phyloP scores from a whole-genome alignment of 2,113 vertebrate species.

The Heterotilapia buettikoferi region DNA sequence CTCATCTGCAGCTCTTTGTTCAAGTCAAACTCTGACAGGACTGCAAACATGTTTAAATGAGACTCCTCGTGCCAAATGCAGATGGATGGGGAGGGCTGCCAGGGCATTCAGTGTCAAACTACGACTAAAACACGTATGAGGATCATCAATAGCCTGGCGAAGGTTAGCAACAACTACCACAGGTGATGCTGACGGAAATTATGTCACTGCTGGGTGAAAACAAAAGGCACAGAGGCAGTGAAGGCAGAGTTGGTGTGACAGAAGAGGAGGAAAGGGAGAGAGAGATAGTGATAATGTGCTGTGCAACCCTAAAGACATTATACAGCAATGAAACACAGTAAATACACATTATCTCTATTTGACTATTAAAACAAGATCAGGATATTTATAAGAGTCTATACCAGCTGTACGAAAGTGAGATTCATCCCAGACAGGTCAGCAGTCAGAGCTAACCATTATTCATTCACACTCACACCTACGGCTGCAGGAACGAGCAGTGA shows the following conservation, averaged over 20 bases:
- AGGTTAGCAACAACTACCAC: neutral
- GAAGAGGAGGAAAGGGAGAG: neutral
- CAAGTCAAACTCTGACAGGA: neutral
- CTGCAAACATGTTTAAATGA: neutral
- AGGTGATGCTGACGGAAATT: neutral
- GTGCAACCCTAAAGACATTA: neutral
- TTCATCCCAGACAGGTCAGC: neutral
- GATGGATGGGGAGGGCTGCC: neutral
- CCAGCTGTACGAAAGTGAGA: neutral
- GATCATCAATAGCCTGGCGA: neutral
- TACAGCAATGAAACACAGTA: neutral
- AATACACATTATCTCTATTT: neutral
- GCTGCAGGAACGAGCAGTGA: neutral
- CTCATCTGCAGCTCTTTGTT: neutral
- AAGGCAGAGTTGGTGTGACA: neutral
- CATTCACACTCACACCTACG: neutral
- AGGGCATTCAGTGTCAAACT: neutral
- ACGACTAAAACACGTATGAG: neutral
- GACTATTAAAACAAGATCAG: neutral
- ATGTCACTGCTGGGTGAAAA: accelerated
- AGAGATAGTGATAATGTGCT: neutral
- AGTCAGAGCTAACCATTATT: neutral
- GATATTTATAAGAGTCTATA: neutral
- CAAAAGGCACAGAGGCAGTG: neutral
- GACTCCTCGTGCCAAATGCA: neutral